These are phyloP conservation scores for Aphelinus atriplicis DNA, from an alignment of 1,140 invertebrate genomes.

Conservation along the genomic window DNA sequence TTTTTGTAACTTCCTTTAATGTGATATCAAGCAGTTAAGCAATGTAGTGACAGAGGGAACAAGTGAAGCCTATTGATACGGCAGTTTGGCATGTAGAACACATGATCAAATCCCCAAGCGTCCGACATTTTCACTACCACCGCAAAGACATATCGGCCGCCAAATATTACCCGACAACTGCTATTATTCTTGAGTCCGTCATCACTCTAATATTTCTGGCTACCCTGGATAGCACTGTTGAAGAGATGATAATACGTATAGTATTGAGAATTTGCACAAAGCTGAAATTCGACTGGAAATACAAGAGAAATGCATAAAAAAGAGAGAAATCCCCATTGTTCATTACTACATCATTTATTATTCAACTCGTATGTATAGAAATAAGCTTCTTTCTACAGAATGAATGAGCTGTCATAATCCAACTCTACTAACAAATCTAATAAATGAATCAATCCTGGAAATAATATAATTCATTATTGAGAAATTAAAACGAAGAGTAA, in stretches of 20 bases:
- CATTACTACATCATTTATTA: no score
- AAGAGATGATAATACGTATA: conserved; percentile 6
- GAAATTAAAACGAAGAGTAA: no score
- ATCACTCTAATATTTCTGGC: not conserved
- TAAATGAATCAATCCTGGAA: no score
- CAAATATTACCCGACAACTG: conserved; percentile 47
- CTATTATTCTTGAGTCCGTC: conserved; percentile 33
- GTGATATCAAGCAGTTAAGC: conserved; percentile 54
- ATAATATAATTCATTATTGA: no score
- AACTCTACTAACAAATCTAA: no score
- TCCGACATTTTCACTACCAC: conserved; percentile 57
- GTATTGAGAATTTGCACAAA: conserved; percentile 7
- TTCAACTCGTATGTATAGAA: no score
- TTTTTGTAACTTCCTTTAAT: no score
- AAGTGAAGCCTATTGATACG: conserved; percentile 57
- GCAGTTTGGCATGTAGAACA: conserved; percentile 65
- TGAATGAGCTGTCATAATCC: no score
- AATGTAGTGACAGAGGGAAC: conserved; percentile 37
- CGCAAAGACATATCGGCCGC: conserved; percentile 50
- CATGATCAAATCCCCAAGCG: conserved; percentile 63
- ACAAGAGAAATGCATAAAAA: not conserved
- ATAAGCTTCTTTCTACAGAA: no score
- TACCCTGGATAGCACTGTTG: not conserved
- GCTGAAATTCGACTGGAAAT: conserved; percentile 2
- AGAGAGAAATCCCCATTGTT: no score